Evolutionary conservation across 1,140 invertebrate genomes (phyloP).

Genomic region (Saccostrea echinata): DNA sequence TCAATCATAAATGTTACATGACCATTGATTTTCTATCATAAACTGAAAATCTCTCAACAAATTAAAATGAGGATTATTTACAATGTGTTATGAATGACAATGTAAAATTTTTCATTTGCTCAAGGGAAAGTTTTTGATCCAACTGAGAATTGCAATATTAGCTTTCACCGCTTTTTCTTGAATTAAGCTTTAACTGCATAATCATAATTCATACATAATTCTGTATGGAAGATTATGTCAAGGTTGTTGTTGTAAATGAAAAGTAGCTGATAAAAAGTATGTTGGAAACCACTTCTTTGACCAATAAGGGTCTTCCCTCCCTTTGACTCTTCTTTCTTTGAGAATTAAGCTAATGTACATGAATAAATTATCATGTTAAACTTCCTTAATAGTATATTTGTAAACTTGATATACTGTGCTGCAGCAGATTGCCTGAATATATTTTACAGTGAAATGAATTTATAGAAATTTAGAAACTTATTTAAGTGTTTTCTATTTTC

Average conservation of each 20-base stretch:
- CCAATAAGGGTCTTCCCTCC: too few relatives aligned
- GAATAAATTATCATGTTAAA: too few relatives aligned
- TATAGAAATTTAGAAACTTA: too few relatives aligned
- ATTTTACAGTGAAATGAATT: too few relatives aligned
- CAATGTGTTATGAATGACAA: constrained; percentile 12
- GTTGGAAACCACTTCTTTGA: too few relatives aligned
- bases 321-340: too few relatives aligned
- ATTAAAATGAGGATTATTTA: constrained; percentile 36
- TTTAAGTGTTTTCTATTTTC: too few relatives aligned
- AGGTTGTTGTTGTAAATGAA: background rate
- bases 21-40: constrained; percentile 35
- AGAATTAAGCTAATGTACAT: too few relatives aligned
- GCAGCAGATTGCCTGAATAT: too few relatives aligned
- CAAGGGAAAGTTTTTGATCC: constrained; percentile 11
- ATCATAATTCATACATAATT: background rate
- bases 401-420: too few relatives aligned
- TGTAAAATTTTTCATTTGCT: constrained; percentile 27
- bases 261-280: too few relatives aligned
- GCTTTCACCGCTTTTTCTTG: constrained; percentile 9
- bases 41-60: constrained; percentile 37
- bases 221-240: background rate
- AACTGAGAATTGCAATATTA: constrained; percentile 14
- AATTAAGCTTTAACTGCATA: background rate
- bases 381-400: too few relatives aligned
- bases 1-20: constrained; percentile 37